Evolutionary conservation across 2,113 vertebrate genomes (phyloP).

Genomic region (Sylvia atricapilla): DNA sequence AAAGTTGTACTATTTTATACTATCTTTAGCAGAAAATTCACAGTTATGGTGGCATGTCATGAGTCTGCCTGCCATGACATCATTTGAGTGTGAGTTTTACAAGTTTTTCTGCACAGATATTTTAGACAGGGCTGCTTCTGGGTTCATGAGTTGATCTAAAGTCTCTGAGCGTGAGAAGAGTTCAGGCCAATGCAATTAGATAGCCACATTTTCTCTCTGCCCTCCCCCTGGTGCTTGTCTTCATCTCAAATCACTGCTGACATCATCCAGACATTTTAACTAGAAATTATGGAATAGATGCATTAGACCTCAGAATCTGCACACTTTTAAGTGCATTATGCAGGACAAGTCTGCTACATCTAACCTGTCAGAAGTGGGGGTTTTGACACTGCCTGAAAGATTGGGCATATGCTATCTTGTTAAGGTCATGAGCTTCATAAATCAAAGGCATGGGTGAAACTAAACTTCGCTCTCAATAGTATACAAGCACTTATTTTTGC

Average conservation of each 20-base stretch:
- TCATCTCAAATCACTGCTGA: background rate
- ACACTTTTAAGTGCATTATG: background rate
- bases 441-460: background rate
- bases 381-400: background rate
- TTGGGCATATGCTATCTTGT: background rate
- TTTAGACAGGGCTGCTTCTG: background rate
- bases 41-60: background rate
- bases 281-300: background rate
- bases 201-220: background rate
- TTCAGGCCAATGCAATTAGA: background rate
- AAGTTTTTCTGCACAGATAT: background rate
- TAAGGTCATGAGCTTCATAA: constrained; percentile 15
- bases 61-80: background rate
- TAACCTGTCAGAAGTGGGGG: background rate
- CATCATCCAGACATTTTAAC: background rate
- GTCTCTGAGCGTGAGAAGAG: background rate
- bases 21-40: background rate
- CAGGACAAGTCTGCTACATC: background rate
- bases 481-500: background rate
- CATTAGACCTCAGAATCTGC: background rate
- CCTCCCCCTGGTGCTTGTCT: background rate
- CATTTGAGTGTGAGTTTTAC: background rate
- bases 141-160: background rate
- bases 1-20: background rate
- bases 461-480: background rate